A percentile compares a stretch with the other conserved stretches of the same genome.
Conservation (phyloP, 2,113 vertebrate genomes). For the Notothenia coriiceps region DNA sequence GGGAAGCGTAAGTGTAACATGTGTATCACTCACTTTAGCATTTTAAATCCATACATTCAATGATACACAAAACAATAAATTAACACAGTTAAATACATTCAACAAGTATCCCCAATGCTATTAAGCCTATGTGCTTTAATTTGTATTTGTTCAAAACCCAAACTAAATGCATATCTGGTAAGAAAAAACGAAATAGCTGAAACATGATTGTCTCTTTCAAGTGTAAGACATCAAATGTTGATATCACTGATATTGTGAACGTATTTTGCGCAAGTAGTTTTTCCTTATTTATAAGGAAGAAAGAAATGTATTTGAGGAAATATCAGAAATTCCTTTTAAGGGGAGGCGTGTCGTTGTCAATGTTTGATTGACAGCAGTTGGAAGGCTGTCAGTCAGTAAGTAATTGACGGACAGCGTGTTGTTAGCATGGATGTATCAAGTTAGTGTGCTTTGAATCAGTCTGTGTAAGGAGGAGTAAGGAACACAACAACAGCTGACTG, state of each 20-base stretch:
- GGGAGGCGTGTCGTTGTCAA: background rate
- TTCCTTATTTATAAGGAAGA: background rate
- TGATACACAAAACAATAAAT: background rate
- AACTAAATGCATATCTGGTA: background rate
- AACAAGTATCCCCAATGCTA: background rate
- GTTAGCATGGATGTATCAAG: background rate
- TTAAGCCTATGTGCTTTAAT: too few species aligned
- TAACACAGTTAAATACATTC: background rate
- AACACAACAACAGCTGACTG: background rate
- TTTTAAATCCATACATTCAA: background rate
- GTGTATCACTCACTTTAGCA: background rate
- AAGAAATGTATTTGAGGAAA: background rate
- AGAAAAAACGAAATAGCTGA: too few species aligned
- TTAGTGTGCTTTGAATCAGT: too few species aligned
- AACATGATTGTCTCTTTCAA: too few species aligned
- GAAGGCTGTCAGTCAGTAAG: background rate
- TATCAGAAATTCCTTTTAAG: background rate
- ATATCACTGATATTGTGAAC: background rate
- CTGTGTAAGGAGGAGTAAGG: background rate
- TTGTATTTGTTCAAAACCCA: too few species aligned
- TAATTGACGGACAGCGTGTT: background rate
- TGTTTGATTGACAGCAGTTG: background rate
- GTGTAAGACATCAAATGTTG: too few species aligned
- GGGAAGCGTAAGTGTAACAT: background rate
- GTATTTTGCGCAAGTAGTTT: background rate